A percentile compares a stretch with the other conserved stretches of the same genome.
Conservation (phyloP, 92 coral and sea anemone genomes). For the Micromussa lordhowensis region DNA sequence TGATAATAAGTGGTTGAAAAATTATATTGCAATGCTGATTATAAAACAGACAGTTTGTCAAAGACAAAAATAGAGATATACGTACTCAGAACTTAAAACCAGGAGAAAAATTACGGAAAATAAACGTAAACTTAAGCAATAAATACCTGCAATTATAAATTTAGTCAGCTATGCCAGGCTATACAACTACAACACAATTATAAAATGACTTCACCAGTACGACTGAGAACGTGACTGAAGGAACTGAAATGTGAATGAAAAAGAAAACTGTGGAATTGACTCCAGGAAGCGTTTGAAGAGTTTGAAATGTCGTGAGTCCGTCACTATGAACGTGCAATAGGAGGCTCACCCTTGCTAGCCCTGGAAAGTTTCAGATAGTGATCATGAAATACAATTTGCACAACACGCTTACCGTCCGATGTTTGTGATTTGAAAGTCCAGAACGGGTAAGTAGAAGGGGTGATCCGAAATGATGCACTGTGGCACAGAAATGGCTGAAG, state of each 20-base stretch:
- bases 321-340: neutral
- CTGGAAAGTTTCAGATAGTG: neutral
- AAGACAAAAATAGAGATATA: neutral
- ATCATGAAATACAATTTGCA: neutral
- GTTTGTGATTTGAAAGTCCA: neutral
- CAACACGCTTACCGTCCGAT: neutral
- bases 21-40: neutral
- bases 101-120: neutral
- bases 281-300: neutral
- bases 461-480: neutral
- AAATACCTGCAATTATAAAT: neutral
- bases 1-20: neutral
- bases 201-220: neutral
- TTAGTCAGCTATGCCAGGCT: too few species aligned
- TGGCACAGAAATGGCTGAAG: neutral
- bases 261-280: neutral
- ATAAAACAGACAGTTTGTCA: neutral
- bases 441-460: neutral
- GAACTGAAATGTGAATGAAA: neutral
- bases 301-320: neutral
- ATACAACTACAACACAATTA: neutral
- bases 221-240: neutral
- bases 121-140: neutral
- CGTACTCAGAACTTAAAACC: neutral
- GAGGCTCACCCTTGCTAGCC: neutral